phyloP scores from a whole-genome alignment of 1,140 invertebrate species.

The Drosophila azteca region DNA sequence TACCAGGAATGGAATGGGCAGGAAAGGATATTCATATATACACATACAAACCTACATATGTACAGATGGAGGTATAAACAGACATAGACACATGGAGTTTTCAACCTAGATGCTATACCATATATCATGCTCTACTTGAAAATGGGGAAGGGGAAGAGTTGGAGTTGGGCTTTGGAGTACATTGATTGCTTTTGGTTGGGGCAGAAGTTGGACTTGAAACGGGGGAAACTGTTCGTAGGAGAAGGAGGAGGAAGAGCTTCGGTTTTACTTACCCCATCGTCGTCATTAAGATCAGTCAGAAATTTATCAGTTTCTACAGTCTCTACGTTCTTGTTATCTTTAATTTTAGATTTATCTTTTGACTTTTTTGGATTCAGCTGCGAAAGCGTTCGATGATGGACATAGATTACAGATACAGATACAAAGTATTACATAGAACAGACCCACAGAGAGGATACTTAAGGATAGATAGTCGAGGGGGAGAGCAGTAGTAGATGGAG shows the following conservation, averaged over 20 bases:
- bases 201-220: not conserved
- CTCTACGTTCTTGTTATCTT: constrained; percentile 74
- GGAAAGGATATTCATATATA: not conserved
- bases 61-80: constrained; percentile 6
- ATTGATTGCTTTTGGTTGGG: constrained; percentile 32
- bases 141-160: constrained; percentile 4
- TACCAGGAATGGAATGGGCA: constrained; percentile 4
- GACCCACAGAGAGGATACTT: not conserved
- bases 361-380: constrained; percentile 80
- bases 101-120: not conserved
- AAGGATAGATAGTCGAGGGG: constrained; percentile 15
- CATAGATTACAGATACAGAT: constrained; percentile 63
- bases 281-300: constrained; percentile 76
- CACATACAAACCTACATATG: constrained; percentile 9
- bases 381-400: constrained; percentile 67
- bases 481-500: constrained; percentile 5
- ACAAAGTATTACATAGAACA: constrained; percentile 1
- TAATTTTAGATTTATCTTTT: constrained; percentile 78
- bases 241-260: constrained; percentile 14
- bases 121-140: constrained; percentile 19
- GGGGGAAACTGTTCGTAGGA: constrained; percentile 1
- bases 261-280: constrained; percentile 75
- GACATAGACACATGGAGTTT: constrained; percentile 6
- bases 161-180: constrained; percentile 11
- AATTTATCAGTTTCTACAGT: constrained; percentile 78